Evolutionary conservation across 2,797 vertebrate species (phyloP).

Genomic region (Lagorchestes hirsutus): DNA sequence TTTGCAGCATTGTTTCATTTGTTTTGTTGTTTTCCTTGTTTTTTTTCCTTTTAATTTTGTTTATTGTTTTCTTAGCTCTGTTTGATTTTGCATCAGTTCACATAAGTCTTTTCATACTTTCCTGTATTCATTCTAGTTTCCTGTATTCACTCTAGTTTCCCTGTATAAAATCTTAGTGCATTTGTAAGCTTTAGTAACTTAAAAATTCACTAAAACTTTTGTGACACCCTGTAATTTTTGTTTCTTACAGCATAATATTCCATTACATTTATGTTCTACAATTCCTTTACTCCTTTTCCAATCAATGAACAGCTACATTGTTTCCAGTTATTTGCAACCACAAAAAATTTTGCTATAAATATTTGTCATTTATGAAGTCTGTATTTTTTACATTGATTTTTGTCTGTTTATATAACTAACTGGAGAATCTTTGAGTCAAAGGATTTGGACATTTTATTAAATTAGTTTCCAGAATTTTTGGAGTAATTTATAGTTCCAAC

Average conservation of each 20-base stretch:
- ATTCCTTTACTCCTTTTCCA: not conserved
- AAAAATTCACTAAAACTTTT: not conserved
- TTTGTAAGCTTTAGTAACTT: not conserved
- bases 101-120: not conserved
- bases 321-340: not conserved
- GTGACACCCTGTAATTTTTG: not conserved
- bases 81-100: not conserved
- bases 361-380: not conserved
- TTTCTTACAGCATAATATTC: not conserved
- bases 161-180: not conserved
- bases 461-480: not conserved
- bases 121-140: not conserved
- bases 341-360: not conserved
- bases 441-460: not conserved
- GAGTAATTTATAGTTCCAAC: not conserved
- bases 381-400: not conserved
- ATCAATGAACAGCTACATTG: not conserved
- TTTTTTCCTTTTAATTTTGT: not conserved
- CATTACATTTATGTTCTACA: not conserved
- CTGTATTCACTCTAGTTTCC: not conserved
- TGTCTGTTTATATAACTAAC: not conserved
- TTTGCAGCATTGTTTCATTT: not conserved
- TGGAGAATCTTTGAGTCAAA: not conserved
- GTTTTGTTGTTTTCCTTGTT: not conserved
- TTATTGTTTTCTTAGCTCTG: not conserved